Base-by-base conservation (phyloP, 2,113 vertebrate species). In the Podarcis muralis region DNA sequence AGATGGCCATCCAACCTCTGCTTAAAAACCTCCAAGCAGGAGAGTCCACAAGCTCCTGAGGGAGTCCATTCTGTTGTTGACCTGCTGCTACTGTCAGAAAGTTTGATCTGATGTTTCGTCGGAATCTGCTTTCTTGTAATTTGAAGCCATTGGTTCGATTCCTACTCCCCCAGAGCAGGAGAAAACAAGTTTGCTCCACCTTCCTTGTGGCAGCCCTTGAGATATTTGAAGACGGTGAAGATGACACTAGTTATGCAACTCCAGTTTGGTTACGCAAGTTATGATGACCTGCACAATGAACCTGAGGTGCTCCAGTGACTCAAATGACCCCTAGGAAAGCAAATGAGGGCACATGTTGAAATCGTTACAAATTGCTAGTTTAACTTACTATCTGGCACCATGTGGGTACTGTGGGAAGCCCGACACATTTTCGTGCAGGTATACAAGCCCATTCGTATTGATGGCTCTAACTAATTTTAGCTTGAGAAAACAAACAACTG, bases 401-500 rank as follows among this genome's bases (percentile, higher is more conserved):
- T 40, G 84, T 0, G 91, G 94, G 87, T 83, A 79, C 92, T 89
- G 87, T 86, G 92, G 92, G 90, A 83, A 89, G 92, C 37, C 43
- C 59, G 85, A 75, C 77, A 81, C 86, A 93, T 68, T 86, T 88
- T 88, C 87, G 72, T 92, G 62, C 71, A 69, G 90, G 87, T 86
- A 89, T 85, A 57, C 43, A 93, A 92, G n/a, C 89, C 81, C 80
- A 72, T 90, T 93, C 94, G 89, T 93, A 92, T 85, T 84, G 92
- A 93, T 75, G 69, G 66, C 40, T 89, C 37, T 68, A 84, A 81
- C 93, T 95, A 94, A 96, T 91, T 96, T 96, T 96, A 96, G 91
- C 93, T 92, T 90, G 89, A 93, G 90, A 93, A 96, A 96, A 93
- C 91, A 95, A 96, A 95, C 92, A 95, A 78, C 94, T 95, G 91